Evolutionary conservation across 2,113 vertebrate genomes (phyloP), one percentile per base, ranked within the genome.

Genomic region (Arenaria interpres): DNA sequence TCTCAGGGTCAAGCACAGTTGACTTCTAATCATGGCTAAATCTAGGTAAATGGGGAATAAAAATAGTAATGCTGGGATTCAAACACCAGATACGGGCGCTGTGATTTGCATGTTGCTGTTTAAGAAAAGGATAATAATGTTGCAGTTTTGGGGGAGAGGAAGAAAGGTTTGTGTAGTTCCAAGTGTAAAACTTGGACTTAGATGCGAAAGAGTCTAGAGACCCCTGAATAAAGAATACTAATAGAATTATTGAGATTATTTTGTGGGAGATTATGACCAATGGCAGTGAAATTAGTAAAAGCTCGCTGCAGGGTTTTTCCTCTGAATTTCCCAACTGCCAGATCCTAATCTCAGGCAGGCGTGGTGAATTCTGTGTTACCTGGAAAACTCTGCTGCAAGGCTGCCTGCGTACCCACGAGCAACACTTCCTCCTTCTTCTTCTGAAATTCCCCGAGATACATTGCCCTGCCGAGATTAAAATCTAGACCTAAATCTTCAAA

Each of bases 401-500:
- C 76, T 67, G 25, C 73, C 79, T 56, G 62, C 35, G 32, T 54
- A 23, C 23, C 69, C 83, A 89, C 79, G 51, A 89, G 20, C 80
- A 85, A 59, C 63, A 9, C 9, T 35, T 45, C 46, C 46, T 46
- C 46, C 18, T 45, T 4, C 51, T 68, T 20, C 60, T 75, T 59
- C 72, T 24, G 50, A 67, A 85, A 48, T 92, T 80, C 84, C 28
- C 78, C 3, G 10, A 50, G 84, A 92, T 78, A 35, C 14, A 92
- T 54, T 4, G 7, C 43, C 76, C 80, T 74, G 46, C 74, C 21
- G 80, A 92, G 92, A 93, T 94, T 80, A 88, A 96, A 95, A 96
- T 97, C 90, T 69, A 28, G 54, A 53, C 60, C 60, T 90, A 74
- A 95, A 92, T 92, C 93, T 86, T 71, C 95, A 9, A 56, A 90